phyloP scores from a whole-genome alignment of 2,113 vertebrate genomes.

The Pimephales promelas region DNA sequence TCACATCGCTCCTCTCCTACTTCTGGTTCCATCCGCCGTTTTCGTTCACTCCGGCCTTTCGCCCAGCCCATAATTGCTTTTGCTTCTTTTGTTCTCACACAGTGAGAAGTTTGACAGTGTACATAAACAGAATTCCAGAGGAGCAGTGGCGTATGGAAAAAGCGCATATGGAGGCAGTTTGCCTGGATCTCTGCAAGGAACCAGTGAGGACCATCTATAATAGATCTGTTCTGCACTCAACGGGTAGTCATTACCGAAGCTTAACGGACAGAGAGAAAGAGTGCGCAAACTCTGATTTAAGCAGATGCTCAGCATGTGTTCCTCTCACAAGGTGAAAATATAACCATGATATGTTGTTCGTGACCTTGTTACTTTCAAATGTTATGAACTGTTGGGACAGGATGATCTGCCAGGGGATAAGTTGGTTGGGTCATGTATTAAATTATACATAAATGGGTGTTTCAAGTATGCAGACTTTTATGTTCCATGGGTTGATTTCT shows the following conservation, averaged over 20 bases:
- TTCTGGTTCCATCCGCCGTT: constrained; percentile 15
- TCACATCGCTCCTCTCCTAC: constrained; percentile 50
- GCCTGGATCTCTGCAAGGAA: constrained; percentile 58
- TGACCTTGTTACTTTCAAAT: constrained; percentile 19
- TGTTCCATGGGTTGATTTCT: constrained; percentile 9
- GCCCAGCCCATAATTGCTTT: constrained; percentile 9
- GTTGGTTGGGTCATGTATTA: neutral
- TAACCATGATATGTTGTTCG: neutral
- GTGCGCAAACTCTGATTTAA: constrained; percentile 18
- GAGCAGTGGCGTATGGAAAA: constrained; percentile 71
- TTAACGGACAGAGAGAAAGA: constrained; percentile 11
- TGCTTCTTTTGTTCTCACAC: constrained; percentile 47
- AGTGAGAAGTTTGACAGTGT: constrained; percentile 76
- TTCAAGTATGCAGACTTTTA: neutral
- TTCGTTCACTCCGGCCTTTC: neutral
- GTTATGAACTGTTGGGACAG: neutral
- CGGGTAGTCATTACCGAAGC: constrained; percentile 44
- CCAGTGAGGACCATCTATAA: constrained; percentile 61
- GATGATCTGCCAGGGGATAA: constrained; percentile 22
- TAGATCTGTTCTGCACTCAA: constrained; percentile 60
- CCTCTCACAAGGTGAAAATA: neutral
- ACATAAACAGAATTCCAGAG: constrained; percentile 76
- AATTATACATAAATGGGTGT: neutral
- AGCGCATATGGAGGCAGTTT: constrained; percentile 76
- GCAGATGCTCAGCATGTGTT: constrained; percentile 14